Conservation (phyloP, 2,797 vertebrate species). For the Vespertilio murinus region DNA sequence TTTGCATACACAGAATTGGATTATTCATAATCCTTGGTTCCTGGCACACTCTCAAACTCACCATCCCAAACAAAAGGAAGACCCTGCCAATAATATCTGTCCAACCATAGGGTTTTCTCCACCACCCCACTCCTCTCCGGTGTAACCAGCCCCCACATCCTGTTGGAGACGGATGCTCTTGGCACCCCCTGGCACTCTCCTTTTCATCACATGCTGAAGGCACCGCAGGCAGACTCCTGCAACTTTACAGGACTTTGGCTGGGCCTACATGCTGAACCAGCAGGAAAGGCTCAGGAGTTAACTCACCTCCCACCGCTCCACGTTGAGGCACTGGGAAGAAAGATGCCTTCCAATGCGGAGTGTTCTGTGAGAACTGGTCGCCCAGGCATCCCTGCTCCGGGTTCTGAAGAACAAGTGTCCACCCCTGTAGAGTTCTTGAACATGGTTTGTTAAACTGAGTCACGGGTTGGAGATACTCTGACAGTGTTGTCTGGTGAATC, state of each 20-base stretch:
- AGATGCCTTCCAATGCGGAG: background rate
- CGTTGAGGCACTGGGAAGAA: background rate
- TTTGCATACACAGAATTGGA: background rate
- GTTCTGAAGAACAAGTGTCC: background rate
- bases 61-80: background rate
- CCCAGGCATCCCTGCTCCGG: background rate
- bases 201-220: background rate
- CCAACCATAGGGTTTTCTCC: background rate
- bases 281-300: background rate
- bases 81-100: background rate
- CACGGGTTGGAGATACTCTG: background rate
- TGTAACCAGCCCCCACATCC: background rate
- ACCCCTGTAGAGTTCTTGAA: background rate
- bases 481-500: background rate
- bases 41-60: background rate
- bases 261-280: background rate
- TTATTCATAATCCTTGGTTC: background rate
- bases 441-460: background rate
- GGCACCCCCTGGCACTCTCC: background rate
- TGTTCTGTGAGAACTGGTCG: background rate
- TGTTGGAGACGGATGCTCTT: background rate
- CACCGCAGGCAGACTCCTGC: background rate
- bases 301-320: background rate
- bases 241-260: background rate
- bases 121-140: background rate